Percentiles rank a stretch among this genome's conserved stretches.
Evolutionary conservation across 2,113 vertebrate species (phyloP).

Genomic region (Oncorhynchus kisutch): DNA sequence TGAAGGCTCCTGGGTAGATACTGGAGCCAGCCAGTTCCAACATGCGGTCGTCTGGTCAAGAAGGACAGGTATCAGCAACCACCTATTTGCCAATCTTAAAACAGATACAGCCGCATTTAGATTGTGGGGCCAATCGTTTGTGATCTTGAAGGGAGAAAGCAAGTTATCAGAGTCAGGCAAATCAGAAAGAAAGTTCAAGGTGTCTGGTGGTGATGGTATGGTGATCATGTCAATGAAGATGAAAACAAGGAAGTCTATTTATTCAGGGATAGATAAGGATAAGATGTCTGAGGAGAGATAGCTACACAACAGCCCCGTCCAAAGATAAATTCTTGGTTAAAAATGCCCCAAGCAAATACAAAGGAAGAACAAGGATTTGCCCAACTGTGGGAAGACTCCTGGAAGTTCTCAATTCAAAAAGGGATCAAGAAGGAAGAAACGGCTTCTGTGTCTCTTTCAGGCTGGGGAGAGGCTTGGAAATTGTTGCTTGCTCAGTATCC

Average conservation of each 20-base stretch:
- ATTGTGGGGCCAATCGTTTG: slow-evolving; percentile 45
- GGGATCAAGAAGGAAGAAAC: slow-evolving; percentile 20
- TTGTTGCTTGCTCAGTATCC: slow-evolving; percentile 43
- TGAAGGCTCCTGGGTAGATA: slow-evolving; percentile 38
- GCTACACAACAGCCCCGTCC: slow-evolving; percentile 55
- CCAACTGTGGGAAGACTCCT: slow-evolving; percentile 58
- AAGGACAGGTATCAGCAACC: slow-evolving; percentile 6
- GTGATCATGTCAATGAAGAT: slow-evolving; percentile 24
- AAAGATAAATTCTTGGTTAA: slow-evolving; percentile 16
- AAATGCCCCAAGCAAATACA: background rate
- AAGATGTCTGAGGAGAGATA: slow-evolving; percentile 35
- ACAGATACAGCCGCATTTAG: slow-evolving; percentile 2
- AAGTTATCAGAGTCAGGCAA: background rate
- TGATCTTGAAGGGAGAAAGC: slow-evolving; percentile 29
- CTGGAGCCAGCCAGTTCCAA: slow-evolving; percentile 9
- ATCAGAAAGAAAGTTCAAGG: slow-evolving; percentile 4
- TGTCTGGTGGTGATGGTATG: background rate
- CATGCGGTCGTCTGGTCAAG: slow-evolving; percentile 35
- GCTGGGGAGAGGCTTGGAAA: slow-evolving; percentile 64
- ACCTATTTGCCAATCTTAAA: slow-evolving; percentile 17
- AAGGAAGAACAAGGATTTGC: slow-evolving; percentile 20
- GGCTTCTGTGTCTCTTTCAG: slow-evolving; percentile 12
- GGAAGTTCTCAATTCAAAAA: slow-evolving; percentile 42
- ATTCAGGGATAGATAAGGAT: slow-evolving; percentile 26
- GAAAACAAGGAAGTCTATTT: slow-evolving; percentile 28